Base-by-base conservation (phyloP, 1,140 invertebrate genomes). In the Drosophila carrolli region DNA sequence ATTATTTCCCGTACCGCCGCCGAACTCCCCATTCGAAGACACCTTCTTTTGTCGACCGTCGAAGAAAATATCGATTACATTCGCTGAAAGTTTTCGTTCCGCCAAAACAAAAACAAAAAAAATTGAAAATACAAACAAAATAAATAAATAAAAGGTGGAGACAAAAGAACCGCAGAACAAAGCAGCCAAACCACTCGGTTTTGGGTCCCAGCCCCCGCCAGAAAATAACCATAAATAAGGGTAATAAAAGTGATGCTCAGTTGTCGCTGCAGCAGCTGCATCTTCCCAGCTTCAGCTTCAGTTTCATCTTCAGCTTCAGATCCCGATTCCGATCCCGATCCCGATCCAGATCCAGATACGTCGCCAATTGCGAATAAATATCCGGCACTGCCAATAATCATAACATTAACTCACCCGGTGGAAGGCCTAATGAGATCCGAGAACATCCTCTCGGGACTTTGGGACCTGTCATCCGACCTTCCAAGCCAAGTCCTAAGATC, bases 221-320 rank as follows among this genome's bases (percentile, higher is more conserved):
- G 35, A 62, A 77, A 58, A 86, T 88, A 86, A 88, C 79, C 84
- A 86, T 86, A 86, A 86, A 86, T 86, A 86, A 86, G 84, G 76
- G 75, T 71, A 79, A 88, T 86, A 88, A 86, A 86, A 86, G 65
- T 86, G 83, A 86, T 86, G 83, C 76, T 86, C 83, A 83, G 83
- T 88, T 83, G 79, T 86, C 82, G 82, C 75, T 60, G 50, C 41
- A 37, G 58, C 71, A 44, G 71, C 58, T 55, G 51, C 51, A 58
- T 61, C 73, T 75, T 59, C 48, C n/a, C 43, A 43, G 59, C 51
- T 16, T 23, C 16, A n/a, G 37, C n/a, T 27, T 5, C n/a, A n/a
- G 5, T 2, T 32, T 8, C 29, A 32, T 1, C 8, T 19, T 13
- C 51, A 37, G 50, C 29, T 16, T 13, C 46, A 38, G 14, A 10